Evolutionary conservation across 2,888 invertebrate genomes (phyloP), one percentile per base, ranked within the genome.

Genomic region (Vannuccia rotundouncinata): DNA sequence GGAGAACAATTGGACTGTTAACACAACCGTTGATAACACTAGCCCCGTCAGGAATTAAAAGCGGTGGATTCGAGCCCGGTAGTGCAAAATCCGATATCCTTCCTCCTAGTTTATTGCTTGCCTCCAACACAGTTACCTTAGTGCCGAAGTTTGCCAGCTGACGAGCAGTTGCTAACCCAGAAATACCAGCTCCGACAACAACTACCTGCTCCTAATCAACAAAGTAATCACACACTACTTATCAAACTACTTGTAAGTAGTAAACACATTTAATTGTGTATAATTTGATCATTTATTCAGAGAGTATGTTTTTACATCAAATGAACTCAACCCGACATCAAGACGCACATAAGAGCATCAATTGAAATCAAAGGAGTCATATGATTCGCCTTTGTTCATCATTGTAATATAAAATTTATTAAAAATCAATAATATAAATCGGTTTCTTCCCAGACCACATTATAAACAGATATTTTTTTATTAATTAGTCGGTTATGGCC

Each of bases 101-200:
- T 17, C 45, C 45, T 13, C 45, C 45, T 5, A 29, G 29, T 1
- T 2, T 10, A 2, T 5, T 5, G 5, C 90, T 85, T 1, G 90
- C 88, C 84, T 90, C 90, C 27, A 90, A 83, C 29, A 97, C 92
- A 30, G 94, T 91, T 17, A 96, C 96, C 89, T 97, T 95, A 91
- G 96, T 92, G 0, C 97, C 97, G 89, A 97, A 96, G 82, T 95
- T 94, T 84, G 93, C 93, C 84, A 98, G 90, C 87, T 98, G 97
- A 84, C 95, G 93, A 0, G 95, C 97, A 59, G 96, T 97, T 29
- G 94, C 94, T 82, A 98, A 89, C 0, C 97, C 97, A 28, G 96
- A 95, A 31, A 97, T 95, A 74, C 97, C 97, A 84, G 92, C 91
- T 83, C 92, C 92, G 85, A 91, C 91, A 73, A 91, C 90, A 80